Percentiles rank a stretch among this genome's conserved stretches.
phyloP scores from a whole-genome alignment of 2,113 vertebrate species.

The Probosciger aterrimus region DNA sequence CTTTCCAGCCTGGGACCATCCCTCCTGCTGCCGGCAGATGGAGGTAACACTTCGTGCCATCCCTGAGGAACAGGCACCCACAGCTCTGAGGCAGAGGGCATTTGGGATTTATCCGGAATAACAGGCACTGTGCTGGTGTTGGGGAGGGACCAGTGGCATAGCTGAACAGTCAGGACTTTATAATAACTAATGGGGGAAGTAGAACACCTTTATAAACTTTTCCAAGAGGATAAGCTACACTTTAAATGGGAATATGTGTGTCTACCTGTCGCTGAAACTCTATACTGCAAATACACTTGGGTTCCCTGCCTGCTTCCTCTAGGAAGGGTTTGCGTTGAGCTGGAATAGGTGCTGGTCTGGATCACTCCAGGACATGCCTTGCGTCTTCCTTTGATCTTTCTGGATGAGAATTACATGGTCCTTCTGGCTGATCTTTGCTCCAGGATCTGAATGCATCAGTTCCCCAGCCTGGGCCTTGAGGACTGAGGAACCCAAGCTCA shows the following conservation, averaged over 20 bases:
- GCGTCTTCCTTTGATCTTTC: neutral
- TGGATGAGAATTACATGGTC: neutral
- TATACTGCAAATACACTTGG: too few species aligned
- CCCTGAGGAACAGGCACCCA: neutral
- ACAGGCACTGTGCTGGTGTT: neutral
- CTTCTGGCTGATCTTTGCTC: neutral
- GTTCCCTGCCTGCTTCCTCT: neutral
- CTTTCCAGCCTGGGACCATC: neutral
- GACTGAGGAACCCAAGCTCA: neutral
- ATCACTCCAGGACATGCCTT: neutral
- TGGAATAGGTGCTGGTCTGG: neutral
- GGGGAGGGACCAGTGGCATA: too few species aligned
- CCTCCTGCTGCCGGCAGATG: slow-evolving; percentile 24
- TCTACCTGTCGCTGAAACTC: neutral
- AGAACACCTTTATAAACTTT: neutral
- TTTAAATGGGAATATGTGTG: neutral
- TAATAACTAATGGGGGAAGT: neutral
- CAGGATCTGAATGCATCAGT: neutral
- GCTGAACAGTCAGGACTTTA: neutral
- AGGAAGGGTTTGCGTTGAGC: neutral
- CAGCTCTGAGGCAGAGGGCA: neutral
- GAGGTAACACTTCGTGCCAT: neutral
- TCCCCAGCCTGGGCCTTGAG: neutral
- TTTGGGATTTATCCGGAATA: neutral
- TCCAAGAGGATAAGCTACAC: neutral